A percentile compares a stretch with the other conserved stretches of the same genome.
Evolutionary conservation across 2,113 vertebrate species (phyloP).

Genomic region (Amblyopsis rosae): DNA sequence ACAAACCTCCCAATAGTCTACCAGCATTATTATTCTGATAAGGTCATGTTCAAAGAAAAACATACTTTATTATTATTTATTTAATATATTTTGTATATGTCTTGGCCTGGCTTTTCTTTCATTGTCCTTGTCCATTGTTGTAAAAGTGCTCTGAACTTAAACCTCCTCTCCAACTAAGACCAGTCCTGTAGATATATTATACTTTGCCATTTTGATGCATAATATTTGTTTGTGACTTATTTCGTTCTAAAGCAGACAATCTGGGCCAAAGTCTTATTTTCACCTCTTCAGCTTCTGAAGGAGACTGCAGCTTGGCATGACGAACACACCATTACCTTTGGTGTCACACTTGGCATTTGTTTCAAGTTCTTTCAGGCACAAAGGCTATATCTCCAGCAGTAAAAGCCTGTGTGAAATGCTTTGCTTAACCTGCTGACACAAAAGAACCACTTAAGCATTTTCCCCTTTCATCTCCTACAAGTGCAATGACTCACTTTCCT

Average conservation of each 20-base stretch:
- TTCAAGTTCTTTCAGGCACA: slow-evolving; percentile 67
- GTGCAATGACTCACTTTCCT: slow-evolving; percentile 67
- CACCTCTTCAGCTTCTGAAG: slow-evolving; percentile 57
- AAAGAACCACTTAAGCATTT: slow-evolving; percentile 70
- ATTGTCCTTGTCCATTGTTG: not conserved
- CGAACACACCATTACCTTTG: slow-evolving; percentile 65
- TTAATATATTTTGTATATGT: not conserved
- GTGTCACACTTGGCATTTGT: slow-evolving; percentile 69
- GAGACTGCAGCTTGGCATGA: slow-evolving; percentile 34
- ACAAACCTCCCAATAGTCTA: slow-evolving; percentile 37
- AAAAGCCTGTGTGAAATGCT: slow-evolving; percentile 64
- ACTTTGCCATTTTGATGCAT: too few species aligned
- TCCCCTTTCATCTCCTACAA: slow-evolving; percentile 56
- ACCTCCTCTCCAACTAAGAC: not conserved
- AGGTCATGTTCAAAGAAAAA: slow-evolving; percentile 5
- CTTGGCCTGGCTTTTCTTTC: too few species aligned
- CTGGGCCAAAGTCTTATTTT: slow-evolving; percentile 36
- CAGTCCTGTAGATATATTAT: too few species aligned
- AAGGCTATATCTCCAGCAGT: slow-evolving; percentile 61
- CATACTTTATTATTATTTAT: not conserved
- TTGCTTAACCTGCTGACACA: slow-evolving; percentile 74
- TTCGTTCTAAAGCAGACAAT: not conserved
- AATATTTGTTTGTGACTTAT: too few species aligned
- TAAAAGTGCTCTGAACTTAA: not conserved
- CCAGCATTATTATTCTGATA: not conserved